A percentile compares a stretch with the other conserved stretches of the same genome.
Evolutionary conservation across 1,140 invertebrate species (phyloP).

Genomic region (Drosophila biarmipes): DNA sequence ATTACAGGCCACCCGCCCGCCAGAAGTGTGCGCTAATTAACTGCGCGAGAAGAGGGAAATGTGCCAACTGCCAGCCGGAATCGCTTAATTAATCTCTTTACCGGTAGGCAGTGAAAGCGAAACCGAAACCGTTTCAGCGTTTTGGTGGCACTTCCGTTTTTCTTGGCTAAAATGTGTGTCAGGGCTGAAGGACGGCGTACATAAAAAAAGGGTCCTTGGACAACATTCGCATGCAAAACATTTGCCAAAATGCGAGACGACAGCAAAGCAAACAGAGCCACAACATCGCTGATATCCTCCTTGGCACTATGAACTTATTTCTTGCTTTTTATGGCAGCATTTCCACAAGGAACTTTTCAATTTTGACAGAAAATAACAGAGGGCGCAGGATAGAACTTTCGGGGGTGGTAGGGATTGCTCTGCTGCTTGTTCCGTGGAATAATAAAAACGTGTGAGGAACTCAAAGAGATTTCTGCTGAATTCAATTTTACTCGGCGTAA

Average conservation of each 20-base stretch:
- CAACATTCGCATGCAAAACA: conserved; percentile 51
- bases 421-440: conserved; percentile 66
- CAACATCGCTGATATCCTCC: conserved; percentile 34
- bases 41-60: conserved; percentile 62
- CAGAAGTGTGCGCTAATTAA: conserved; percentile 63
- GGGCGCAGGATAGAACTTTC: background rate
- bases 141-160: conserved; percentile 64
- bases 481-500: conserved; percentile 62
- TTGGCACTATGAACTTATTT: conserved; percentile 41
- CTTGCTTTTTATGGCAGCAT: conserved; percentile 27
- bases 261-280: conserved; percentile 37
- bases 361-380: conserved; percentile 48
- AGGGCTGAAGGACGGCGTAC: conserved; percentile 30
- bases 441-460: conserved; percentile 71
- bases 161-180: conserved; percentile 59
- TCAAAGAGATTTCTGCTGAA: conserved; percentile 74
- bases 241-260: conserved; percentile 33
- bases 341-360: conserved; percentile 53
- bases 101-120: conserved; percentile 34
- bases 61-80: conserved; percentile 76
- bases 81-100: conserved; percentile 79
- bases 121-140: conserved; percentile 44
- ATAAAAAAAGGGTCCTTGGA: conserved; percentile 43
- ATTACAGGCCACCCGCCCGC: background rate
- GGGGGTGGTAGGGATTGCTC: conserved; percentile 16